phyloP scores from a whole-genome alignment of 2,888 invertebrate species.

The Ophion slaviceki region DNA sequence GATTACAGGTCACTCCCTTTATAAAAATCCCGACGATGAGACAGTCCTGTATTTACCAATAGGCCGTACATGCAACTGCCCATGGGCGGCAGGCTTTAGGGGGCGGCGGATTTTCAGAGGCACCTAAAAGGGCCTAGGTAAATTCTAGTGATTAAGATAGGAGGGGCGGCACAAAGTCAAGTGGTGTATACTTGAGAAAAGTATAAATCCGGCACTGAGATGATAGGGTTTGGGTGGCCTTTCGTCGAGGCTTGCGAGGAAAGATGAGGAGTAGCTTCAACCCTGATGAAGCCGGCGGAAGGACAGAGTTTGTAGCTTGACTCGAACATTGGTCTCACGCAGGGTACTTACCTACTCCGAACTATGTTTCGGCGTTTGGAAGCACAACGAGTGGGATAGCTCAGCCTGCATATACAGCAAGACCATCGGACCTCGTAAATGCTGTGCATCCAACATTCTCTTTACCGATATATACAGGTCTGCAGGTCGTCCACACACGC shows the following conservation, averaged over 20 bases:
- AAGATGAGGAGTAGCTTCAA: not conserved
- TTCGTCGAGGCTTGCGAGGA: not conserved
- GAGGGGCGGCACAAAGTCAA: too few relatives aligned
- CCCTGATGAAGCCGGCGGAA: constrained; percentile 36
- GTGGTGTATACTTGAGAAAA: too few relatives aligned
- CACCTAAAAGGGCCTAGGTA: too few relatives aligned
- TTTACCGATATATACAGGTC: constrained; percentile 48
- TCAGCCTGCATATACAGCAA: constrained; percentile 37
- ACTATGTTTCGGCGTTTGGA: constrained; percentile 10
- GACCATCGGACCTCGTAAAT: constrained; percentile 71
- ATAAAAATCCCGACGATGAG: too few relatives aligned
- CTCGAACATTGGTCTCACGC: constrained; percentile 61
- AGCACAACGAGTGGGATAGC: constrained; percentile 23
- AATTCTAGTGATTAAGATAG: too few relatives aligned
- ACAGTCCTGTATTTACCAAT: too few relatives aligned
- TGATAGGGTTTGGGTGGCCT: not conserved
- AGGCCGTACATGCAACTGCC: too few relatives aligned
- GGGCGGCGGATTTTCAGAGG: too few relatives aligned
- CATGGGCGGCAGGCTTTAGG: too few relatives aligned
- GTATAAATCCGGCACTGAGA: too few relatives aligned
- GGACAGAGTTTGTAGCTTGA: constrained; percentile 60
- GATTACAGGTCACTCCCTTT: too few relatives aligned
- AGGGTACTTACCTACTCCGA: constrained; percentile 22
- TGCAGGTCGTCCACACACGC: constrained; percentile 3
- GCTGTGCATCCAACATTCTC: constrained; percentile 69